phyloP scores from a whole-genome alignment of 2,797 vertebrate species.

The Halcyon smyrnensis region DNA sequence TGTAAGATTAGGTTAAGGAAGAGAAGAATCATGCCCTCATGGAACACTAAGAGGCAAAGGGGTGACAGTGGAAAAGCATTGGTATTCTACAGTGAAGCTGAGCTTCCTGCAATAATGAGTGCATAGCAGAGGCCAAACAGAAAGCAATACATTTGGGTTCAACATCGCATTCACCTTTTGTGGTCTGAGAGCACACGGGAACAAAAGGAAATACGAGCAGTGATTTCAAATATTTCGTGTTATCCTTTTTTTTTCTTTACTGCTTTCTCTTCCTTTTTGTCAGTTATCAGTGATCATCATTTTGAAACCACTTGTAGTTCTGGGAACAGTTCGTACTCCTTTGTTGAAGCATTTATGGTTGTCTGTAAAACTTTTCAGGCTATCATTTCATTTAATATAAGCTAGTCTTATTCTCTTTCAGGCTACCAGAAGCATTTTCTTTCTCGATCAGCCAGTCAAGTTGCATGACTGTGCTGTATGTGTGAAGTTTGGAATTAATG shows the following conservation, averaged over 20 bases:
- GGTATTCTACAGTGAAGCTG: slow-evolving; percentile 17
- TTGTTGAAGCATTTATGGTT: slow-evolving; percentile 47
- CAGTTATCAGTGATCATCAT: slow-evolving; percentile 44
- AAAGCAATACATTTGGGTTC: slow-evolving; percentile 47
- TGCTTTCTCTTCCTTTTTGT: slow-evolving; percentile 43
- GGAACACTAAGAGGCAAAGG: slow-evolving; percentile 33
- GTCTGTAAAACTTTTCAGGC: slow-evolving; percentile 40
- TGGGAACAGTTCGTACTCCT: slow-evolving; percentile 11
- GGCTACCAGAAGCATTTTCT: background rate
- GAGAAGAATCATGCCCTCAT: background rate
- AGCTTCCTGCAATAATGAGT: slow-evolving; percentile 51
- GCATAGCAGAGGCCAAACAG: slow-evolving; percentile 47
- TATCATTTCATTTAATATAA: slow-evolving; percentile 35
- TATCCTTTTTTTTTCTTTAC: slow-evolving; percentile 32
- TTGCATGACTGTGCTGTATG: background rate
- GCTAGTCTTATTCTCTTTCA: slow-evolving; percentile 3
- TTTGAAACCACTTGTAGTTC: slow-evolving; percentile 40
- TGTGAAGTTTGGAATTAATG: background rate
- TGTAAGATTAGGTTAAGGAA: background rate
- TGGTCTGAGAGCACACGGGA: slow-evolving; percentile 14
- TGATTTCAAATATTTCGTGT: slow-evolving; percentile 54
- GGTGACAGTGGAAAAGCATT: slow-evolving; percentile 17
- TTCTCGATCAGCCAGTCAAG: background rate
- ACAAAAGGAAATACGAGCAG: slow-evolving; percentile 22
- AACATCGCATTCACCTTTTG: slow-evolving; percentile 38